Conservation (phyloP, 2,888 invertebrate species). For the Napeogenes sylphis region DNA sequence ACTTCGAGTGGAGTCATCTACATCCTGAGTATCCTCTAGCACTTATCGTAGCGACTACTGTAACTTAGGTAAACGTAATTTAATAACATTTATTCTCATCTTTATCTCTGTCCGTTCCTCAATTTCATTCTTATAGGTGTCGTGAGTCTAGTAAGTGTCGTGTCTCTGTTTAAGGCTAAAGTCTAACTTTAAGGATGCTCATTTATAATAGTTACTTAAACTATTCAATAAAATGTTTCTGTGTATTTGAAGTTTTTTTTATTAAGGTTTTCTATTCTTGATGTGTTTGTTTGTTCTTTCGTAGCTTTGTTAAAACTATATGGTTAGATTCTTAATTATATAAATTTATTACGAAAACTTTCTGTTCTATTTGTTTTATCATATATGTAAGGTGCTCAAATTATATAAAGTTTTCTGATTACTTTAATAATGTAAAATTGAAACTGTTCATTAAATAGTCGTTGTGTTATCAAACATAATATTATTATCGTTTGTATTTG, state of each 20-base stretch:
- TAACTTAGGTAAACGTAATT: conserved; percentile 60
- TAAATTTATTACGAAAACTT: conserved; percentile 32
- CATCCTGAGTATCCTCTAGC: conserved; percentile 36
- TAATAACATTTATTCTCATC: conserved; percentile 52
- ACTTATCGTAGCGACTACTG: conserved; percentile 42
- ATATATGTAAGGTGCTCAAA: conserved; percentile 53
- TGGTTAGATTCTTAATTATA: conserved; percentile 10
- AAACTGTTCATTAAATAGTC: conserved; percentile 31
- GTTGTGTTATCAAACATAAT: conserved; percentile 38
- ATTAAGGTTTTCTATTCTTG: not conserved
- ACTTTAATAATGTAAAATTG: conserved; percentile 19
- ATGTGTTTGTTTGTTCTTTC: not conserved
- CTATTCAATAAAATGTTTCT: conserved; percentile 38
- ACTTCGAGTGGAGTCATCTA: conserved; percentile 12
- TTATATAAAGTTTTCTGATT: conserved; percentile 43
- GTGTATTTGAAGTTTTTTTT: conserved; percentile 38
- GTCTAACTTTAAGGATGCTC: conserved; percentile 59
- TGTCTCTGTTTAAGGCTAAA: conserved; percentile 56
- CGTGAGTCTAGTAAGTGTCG: conserved; percentile 74
- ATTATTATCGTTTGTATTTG: conserved; percentile 31
- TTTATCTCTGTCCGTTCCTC: conserved; percentile 73
- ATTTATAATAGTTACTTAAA: conserved; percentile 53
- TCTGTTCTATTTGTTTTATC: conserved; percentile 24
- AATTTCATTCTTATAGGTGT: conserved; percentile 75
- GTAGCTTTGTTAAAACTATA: conserved; percentile 25